These are phyloP conservation scores for Tillus elongatus DNA, from an alignment of 2,888 invertebrate genomes.

Conservation along the genomic window DNA sequence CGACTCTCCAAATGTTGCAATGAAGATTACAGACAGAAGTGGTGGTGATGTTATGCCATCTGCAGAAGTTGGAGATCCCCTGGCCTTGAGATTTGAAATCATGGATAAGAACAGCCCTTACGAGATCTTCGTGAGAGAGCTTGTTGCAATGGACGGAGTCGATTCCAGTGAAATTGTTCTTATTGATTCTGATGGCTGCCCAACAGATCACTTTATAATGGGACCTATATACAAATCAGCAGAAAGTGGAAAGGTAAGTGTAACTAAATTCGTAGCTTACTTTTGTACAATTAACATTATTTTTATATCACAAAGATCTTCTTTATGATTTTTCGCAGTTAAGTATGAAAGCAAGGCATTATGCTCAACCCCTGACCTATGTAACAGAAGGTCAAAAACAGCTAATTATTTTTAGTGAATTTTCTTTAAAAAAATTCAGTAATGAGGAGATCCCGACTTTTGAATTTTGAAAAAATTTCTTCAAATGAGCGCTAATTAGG, in stretches of 20 bases:
- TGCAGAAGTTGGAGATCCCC: constrained; percentile 86
- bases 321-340: too few species aligned
- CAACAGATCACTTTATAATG: constrained; percentile 91
- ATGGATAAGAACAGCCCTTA: constrained; percentile 87
- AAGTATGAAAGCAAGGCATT: too few species aligned
- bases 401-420: too few species aligned
- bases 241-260: constrained; percentile 66
- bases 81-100: constrained; percentile 86
- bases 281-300: too few species aligned
- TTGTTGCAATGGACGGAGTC: constrained; percentile 90
- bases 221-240: constrained; percentile 80
- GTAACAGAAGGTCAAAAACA: too few species aligned
- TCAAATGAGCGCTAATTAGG: too few species aligned
- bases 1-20: constrained; percentile 89
- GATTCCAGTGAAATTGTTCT: constrained; percentile 87
- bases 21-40: constrained; percentile 81
- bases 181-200: constrained; percentile 85
- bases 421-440: too few species aligned
- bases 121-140: constrained; percentile 89
- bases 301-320: too few species aligned
- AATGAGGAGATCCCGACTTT: too few species aligned
- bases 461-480: too few species aligned
- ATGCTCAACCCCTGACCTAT: too few species aligned
- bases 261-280: too few species aligned
- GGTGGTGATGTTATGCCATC: constrained; percentile 77